Conservation (phyloP, 2,888 invertebrate genomes). For the Mesochorus sp. region DNA sequence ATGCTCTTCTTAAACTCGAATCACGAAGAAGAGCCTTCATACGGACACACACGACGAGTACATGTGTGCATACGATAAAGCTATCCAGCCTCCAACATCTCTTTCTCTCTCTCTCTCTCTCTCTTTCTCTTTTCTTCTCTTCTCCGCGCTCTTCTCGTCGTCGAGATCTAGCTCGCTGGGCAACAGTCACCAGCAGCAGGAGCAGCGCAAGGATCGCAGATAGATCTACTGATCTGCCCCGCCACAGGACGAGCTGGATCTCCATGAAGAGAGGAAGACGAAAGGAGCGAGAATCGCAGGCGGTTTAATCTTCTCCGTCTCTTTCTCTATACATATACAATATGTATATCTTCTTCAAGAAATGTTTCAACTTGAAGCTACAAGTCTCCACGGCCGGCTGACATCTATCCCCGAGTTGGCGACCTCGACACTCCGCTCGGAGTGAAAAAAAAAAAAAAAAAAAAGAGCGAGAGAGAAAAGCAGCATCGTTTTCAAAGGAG, state of each 20-base stretch:
- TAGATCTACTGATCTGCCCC: conserved; percentile 50
- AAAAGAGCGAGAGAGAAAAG: not conserved
- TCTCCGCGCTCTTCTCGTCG: not conserved
- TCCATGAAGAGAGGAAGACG: conserved; percentile 32
- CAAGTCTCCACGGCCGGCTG: conserved; percentile 43
- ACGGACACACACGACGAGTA: not conserved
- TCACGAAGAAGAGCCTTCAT: not conserved
- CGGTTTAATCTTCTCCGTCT: not conserved
- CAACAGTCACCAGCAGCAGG: conserved; percentile 41
- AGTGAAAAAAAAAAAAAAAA: not conserved
- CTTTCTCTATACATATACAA: not conserved
- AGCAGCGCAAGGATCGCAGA: conserved; percentile 40
- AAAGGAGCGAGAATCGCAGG: conserved; percentile 23
- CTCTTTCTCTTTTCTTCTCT: not conserved
- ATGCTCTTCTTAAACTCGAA: conserved; percentile 12
- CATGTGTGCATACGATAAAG: conserved; percentile 48
- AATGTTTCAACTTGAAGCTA: conserved; percentile 44
- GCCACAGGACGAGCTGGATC: conserved; percentile 40
- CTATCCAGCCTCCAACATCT: conserved; percentile 44
- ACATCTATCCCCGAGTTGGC: conserved; percentile 42
- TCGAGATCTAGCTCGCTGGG: conserved; percentile 12
- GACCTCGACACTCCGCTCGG: conserved; percentile 52
- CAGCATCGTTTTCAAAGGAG: conserved; percentile 1
- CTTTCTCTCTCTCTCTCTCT: not conserved
- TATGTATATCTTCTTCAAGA: conserved; percentile 22